These are phyloP conservation scores for Scarus forsteni DNA, from an alignment of 2,797 vertebrate genomes.

Conservation along the genomic window DNA sequence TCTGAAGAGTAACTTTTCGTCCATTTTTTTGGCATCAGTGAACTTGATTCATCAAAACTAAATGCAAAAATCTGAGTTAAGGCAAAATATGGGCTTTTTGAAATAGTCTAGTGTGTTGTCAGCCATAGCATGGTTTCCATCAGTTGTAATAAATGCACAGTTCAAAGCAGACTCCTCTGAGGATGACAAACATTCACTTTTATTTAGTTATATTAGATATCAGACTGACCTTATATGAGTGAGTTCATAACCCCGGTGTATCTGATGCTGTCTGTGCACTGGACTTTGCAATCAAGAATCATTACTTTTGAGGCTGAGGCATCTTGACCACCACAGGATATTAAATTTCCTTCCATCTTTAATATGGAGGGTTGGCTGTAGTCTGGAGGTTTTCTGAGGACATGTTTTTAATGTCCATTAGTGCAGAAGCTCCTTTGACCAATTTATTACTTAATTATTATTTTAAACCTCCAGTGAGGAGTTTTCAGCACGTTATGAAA, in stretches of 20 bases:
- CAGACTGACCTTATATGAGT: conserved; percentile 7
- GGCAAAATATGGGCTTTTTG: too few relatives aligned
- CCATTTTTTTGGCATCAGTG: too few relatives aligned
- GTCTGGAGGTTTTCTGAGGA: conserved; percentile 23
- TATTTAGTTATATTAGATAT: conserved; percentile 2
- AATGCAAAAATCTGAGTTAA: too few relatives aligned
- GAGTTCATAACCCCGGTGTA: conserved; percentile 11
- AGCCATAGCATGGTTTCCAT: conserved; percentile 9
- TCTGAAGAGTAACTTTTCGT: too few relatives aligned
- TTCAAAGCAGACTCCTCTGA: conserved; percentile 5
- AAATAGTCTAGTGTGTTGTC: too few relatives aligned
- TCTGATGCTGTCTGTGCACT: conserved; percentile 5
- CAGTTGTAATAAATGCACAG: not conserved
- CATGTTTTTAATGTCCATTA: conserved; percentile 3
- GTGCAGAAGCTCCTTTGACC: not conserved
- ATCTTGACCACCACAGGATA: conserved; percentile 42
- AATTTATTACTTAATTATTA: not conserved
- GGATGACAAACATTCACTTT: not conserved
- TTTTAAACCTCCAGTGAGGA: not conserved
- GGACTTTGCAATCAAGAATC: conserved; percentile 25
- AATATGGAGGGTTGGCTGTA: conserved; percentile 28
- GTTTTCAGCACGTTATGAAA: not conserved
- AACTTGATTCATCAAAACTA: too few relatives aligned
- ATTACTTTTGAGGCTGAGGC: conserved; percentile 35
- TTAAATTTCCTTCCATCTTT: conserved; percentile 46